Base-by-base conservation (phyloP, 2,113 vertebrate genomes). In the Felis chaus region DNA sequence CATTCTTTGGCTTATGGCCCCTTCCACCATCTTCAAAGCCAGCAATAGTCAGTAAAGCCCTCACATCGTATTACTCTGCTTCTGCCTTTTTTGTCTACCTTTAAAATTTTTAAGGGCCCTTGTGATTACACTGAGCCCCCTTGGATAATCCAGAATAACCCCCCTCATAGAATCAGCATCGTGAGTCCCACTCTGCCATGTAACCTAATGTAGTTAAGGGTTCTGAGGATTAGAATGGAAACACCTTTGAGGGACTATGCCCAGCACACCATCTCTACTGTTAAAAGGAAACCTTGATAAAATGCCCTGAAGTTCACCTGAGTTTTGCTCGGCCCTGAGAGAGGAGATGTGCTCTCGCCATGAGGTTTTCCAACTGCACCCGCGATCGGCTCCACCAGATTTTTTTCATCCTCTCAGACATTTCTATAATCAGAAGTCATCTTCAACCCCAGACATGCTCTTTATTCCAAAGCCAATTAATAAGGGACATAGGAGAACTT, bases 31-130 rank as follows among this genome's bases (percentile, higher is more conserved):
- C 65, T 68, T 66, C 68, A 79, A 74, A 80, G 53, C 14, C 19
- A 85, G 39, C 12, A 8, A 8, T 3, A 63, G 29, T 66, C 15
- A 11, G 29, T 0, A 29, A 69, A 53, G 45, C 31, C 21, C 0
- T 7, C 4, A 19, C 0, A 23, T 23, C 21, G 1, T 0, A 14
- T 21, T 6, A 18, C 27, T 73, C 29, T 65, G 39, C 19, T 16
- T 39, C 65, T 68, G 36, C n/a, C 39, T 48, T 78, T 71, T 36
- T 15, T 10, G 5, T 23, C 33, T 69, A 57, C n/a, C 65, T 89
- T 45, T 82, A 29, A n/a, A 23, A 85, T 29, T 61, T 73, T 55
- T 39, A 41, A 83, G 45, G 39, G 36, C 13, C 1, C 55, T 85
- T 63, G 5, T 21, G 45, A 61, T 41, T 48, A 29, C 21, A 27